Evolutionary conservation across 2,888 invertebrate species (phyloP).

Genomic region (Ceramica pisi): DNA sequence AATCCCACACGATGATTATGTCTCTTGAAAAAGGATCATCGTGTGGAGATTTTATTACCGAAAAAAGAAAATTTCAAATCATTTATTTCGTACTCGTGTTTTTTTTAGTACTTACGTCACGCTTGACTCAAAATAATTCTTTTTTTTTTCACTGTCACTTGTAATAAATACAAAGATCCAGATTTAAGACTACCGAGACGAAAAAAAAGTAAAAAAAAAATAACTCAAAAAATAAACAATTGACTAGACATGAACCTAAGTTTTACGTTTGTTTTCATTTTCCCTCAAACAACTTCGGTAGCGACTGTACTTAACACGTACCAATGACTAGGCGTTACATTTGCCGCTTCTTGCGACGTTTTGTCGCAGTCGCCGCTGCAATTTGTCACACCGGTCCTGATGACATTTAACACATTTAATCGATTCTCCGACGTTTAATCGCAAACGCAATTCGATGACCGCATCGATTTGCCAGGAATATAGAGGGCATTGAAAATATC

Average conservation of each 20-base stretch:
- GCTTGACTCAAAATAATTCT: no score
- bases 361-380: slow-evolving; percentile 38
- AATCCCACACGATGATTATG: neutral
- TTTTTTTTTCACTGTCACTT: no score
- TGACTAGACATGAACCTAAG: neutral
- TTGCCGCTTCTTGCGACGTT: slow-evolving; percentile 47
- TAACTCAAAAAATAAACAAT: no score
- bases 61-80: no score
- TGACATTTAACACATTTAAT: slow-evolving; percentile 66
- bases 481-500: slow-evolving; percentile 42
- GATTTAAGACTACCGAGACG: no score
- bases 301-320: slow-evolving; percentile 60
- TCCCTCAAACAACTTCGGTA: slow-evolving; percentile 3
- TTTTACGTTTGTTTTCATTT: neutral
- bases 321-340: slow-evolving; percentile 56
- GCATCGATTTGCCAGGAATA: slow-evolving; percentile 51
- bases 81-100: no score
- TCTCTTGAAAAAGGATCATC: no score
- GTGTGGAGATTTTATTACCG: no score
- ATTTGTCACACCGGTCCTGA: slow-evolving; percentile 56
- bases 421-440: slow-evolving; percentile 55
- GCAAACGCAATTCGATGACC: slow-evolving; percentile 46
- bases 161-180: no score
- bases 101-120: no score
- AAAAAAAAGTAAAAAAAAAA: no score